Base-by-base conservation (phyloP, 2,797 vertebrate species). In the Mastacembelus armatus region DNA sequence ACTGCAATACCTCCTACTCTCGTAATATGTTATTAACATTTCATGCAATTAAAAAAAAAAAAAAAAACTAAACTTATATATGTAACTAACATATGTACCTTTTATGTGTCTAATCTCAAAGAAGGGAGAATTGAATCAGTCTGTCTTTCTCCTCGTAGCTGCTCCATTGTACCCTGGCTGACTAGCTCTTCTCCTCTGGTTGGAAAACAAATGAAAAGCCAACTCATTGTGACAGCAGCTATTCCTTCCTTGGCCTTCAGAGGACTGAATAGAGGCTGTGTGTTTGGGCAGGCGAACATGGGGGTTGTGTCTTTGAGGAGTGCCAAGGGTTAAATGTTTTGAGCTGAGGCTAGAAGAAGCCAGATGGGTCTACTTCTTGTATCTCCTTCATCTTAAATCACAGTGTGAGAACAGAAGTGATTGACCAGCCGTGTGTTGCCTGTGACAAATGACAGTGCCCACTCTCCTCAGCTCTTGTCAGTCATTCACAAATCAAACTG, bases 151-250 rank as follows among this genome's bases (percentile, higher is more conserved):
- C 51, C 2, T n/a, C 33, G 40, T 39, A 51, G 50, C 60, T 47
- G 30, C 24, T 71, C 16, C 10, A 6, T 19, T 66, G 48, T 51
- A 70, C 50, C 54, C 32, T 52, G 32, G 57, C 47, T 26, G 12
- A 56, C 38, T 68, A 54, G 4, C 43, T 74, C 52, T 40, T 63
- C 66, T 80, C 9, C 32, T 66, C 56, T 56, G 39, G 44, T 81
- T 59, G 30, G 64, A 76, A 87, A 87, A 74, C 79, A 84, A 81
- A 88, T 83, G 68, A 87, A 84, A 85, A 74, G 57, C 44, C 67
- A 68, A 79, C 63, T 81, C 26, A 3, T 78, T 63, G 58, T 79
- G 85, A 90, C 87, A 85, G 78, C 54, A 61, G 36, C 64, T 70
- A 59, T 87, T 72, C 64, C 73, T 57, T 39, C 56, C 66, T 54